Base-by-base conservation (phyloP, 2,888 invertebrate genomes). In the Agrilus biguttatus region DNA sequence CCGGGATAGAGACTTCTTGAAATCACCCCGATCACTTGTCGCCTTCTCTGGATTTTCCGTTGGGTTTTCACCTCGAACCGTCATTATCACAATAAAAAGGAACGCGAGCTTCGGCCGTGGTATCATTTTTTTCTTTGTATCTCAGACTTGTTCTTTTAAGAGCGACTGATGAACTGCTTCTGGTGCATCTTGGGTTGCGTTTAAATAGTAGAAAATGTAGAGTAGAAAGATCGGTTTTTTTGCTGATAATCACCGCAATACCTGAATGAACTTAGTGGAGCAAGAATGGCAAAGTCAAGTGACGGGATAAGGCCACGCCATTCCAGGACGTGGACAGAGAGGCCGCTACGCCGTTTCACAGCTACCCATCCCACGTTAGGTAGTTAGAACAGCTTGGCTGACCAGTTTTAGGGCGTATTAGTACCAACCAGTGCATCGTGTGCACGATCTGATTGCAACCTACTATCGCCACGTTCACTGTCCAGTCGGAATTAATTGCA, bases 181-280 rank as follows among this genome's bases (percentile, higher is more conserved):
- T 28, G 36, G 34, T 43, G 35, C 34, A 36, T 40, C 36, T 40
- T 35, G 17, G 36, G 40, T 39, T 39, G 41, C 41, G 39, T 51
- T 45, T 51, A 46, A 49, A 51, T 51, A 51, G 45, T 46, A 40
- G 39, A 44, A 43, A 44, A 47, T 49, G 47, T 46, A 42, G 45
- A 47, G 49, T 49, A 51, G 49, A 51, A 51, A 51, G 47, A 49
- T 48, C 47, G 44, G 42, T 45, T 49, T 48, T 51, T 53, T 50
- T 47, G 49, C 50, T 51, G 55, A 55, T 51, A 49, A 45, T 50
- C 51, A 48, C 49, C 51, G 50, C 45, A 50, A 45, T 49, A 54
- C 48, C 50, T 50, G 48, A 51, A 51, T 51, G 55, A 53, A 61
- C 55, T 64, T 63, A 66, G 64, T 66, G 65, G 66, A 66, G 66